Percentiles rank a stretch among this genome's conserved stretches.
Conservation (phyloP, 2,888 invertebrate species). For the Heliconius ethilla region DNA sequence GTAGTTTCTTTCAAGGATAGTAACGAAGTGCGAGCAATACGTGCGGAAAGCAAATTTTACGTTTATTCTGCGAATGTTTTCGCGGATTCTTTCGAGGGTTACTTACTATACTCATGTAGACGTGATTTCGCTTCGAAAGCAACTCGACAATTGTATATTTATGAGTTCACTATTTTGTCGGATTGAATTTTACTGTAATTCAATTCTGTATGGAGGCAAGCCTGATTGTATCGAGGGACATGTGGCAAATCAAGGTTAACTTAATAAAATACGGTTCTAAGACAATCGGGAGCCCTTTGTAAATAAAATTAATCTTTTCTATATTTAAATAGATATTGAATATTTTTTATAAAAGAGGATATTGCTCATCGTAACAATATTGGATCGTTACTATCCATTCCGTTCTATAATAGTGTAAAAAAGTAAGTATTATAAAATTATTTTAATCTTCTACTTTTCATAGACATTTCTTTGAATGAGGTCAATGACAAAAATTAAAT, state of each 20-base stretch:
- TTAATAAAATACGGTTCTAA: constrained; percentile 36
- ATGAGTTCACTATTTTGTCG: constrained; percentile 73
- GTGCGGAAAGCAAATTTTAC: constrained; percentile 71
- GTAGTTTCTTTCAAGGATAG: constrained; percentile 71
- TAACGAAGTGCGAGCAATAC: constrained; percentile 77
- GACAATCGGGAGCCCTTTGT: constrained; percentile 35
- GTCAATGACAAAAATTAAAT: constrained; percentile 2
- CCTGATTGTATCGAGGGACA: constrained; percentile 48
- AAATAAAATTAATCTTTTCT: constrained; percentile 32
- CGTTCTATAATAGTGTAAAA: too few species aligned
- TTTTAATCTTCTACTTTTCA: not conserved
- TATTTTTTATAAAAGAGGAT: not conserved
- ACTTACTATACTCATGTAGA: constrained; percentile 56
- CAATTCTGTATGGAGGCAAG: constrained; percentile 53
- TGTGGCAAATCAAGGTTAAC: constrained; percentile 43
- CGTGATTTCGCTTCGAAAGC: constrained; percentile 74
- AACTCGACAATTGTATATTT: constrained; percentile 79
- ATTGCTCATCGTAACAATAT: not conserved
- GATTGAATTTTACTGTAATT: constrained; percentile 57
- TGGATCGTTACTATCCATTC: too few species aligned
- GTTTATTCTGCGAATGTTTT: constrained; percentile 66
- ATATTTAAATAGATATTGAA: not conserved
- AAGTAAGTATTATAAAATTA: not conserved
- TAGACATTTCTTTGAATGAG: not conserved
- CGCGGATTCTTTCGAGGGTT: constrained; percentile 62